Evolutionary conservation across 2,888 invertebrate species (phyloP).

Genomic region (Diogma glabrata): DNA sequence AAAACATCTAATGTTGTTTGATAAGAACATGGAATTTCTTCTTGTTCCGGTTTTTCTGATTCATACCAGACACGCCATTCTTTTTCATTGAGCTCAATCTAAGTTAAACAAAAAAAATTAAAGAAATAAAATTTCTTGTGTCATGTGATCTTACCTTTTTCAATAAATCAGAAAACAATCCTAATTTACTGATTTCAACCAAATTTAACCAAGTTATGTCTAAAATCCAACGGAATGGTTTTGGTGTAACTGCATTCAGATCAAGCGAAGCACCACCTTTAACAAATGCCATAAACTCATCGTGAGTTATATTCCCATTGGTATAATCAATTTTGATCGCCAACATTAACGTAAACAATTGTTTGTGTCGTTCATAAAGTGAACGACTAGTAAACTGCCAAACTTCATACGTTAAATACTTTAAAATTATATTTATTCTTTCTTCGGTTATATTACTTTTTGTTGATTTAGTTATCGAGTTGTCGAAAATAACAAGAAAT

Average conservation of each 20-base stretch:
- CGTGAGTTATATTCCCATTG: conserved; percentile 65
- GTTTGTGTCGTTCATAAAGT: conserved; percentile 86
- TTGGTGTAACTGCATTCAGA: conserved; percentile 81
- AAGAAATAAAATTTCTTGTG: too few species aligned
- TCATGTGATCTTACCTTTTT: conserved; percentile 47
- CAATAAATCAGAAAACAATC: conserved; percentile 67
- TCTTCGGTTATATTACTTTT: conserved; percentile 77
- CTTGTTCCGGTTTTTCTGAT: conserved; percentile 84
- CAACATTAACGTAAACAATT: conserved; percentile 84
- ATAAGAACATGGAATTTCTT: conserved; percentile 82
- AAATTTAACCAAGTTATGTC: conserved; percentile 95
- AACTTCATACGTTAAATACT: conserved; percentile 81
- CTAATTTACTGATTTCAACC: conserved; percentile 81
- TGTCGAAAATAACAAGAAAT: conserved; percentile 86
- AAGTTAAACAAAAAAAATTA: conserved; percentile 19
- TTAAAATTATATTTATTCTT: conserved; percentile 76
- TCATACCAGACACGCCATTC: conserved; percentile 90
- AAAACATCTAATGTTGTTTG: conserved; percentile 78
- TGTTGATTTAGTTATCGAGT: conserved; percentile 80
- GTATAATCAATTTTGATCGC: conserved; percentile 92
- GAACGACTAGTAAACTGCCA: conserved; percentile 88
- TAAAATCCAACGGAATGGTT: conserved; percentile 89
- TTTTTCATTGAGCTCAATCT: conserved; percentile 74
- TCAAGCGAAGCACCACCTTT: conserved; percentile 94
- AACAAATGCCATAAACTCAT: conserved; percentile 90